Evolutionary conservation across 2,888 invertebrate species (phyloP).

Genomic region (Thera obeliscata): DNA sequence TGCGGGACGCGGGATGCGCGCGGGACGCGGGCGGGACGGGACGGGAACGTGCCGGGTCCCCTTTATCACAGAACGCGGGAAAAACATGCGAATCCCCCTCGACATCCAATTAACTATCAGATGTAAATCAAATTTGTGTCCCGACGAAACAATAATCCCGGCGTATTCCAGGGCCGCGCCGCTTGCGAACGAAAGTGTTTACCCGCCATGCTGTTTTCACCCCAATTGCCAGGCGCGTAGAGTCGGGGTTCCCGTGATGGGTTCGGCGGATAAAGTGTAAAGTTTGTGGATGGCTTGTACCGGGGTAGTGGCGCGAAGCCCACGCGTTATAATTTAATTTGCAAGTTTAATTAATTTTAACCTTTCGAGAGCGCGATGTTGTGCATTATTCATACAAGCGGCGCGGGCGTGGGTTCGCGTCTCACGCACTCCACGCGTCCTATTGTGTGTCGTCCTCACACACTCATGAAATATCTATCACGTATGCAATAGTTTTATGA

Average conservation of each 20-base stretch:
- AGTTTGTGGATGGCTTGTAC: constrained; percentile 26
- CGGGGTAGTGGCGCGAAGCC: constrained; percentile 30
- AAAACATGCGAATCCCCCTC: constrained; percentile 13
- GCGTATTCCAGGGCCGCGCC: constrained; percentile 18
- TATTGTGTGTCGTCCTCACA: no score
- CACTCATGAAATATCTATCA: no score
- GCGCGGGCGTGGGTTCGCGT: not conserved
- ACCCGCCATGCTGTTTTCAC: not conserved
- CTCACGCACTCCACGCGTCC: no score
- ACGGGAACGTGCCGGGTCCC: no score
- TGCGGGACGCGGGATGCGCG: no score
- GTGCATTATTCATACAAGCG: constrained; percentile 49
- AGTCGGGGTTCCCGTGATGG: constrained; percentile 5
- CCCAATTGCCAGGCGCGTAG: not conserved
- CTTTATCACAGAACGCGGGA: not conserved
- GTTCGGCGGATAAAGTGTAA: constrained; percentile 11
- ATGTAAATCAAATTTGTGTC: constrained; percentile 46
- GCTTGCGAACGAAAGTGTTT: constrained; percentile 8
- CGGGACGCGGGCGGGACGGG: no score
- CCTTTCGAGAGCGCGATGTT: constrained; percentile 53
- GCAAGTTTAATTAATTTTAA: constrained; percentile 71
- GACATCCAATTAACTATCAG: constrained; percentile 45
- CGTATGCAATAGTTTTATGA: no score
- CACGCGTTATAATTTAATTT: constrained; percentile 64
- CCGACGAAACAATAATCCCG: constrained; percentile 42